Evolutionary conservation across 1,140 invertebrate genomes (phyloP), one percentile per base, ranked within the genome.

Genomic region (Chironomus tepperi): DNA sequence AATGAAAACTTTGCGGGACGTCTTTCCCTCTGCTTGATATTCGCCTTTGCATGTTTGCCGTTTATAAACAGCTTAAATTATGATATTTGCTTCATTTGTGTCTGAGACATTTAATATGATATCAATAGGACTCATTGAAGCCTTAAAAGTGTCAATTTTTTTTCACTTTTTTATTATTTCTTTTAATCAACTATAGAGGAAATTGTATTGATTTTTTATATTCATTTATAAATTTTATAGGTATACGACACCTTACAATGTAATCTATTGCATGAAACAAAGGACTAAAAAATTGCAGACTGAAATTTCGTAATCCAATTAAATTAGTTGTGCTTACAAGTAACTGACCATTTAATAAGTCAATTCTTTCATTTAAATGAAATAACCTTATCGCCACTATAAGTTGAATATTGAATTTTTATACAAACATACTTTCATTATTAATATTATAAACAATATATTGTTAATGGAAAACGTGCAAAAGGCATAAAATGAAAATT

Each of bases 391-490:
- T 57, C 47, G 47, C 15, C 47, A 57, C 12, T n/a, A 34, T 34
- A 34, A 34, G 24, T 34, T 34, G 24, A 5, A 34, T 34, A 34
- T 34, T 34, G 24, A 34, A 34, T 34, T 34, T 34, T 34, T 34
- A 34, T 34, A 34, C 24, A 34, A 34, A 34, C 5, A 34, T 34
- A 34, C 24, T 34, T 34, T 34, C 24, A 34, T 34, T 34, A 34
- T 34, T 34, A 34, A 34, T 34, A 34, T 34, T 34, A 34, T 34
- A 34, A 34, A n/a, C n/a, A 15, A 12, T 12, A 57, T 12, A 57
- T 15, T 57, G 47, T 57, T 57, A 57, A 57, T 57, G 47, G 47
- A 57, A 70, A 70, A 70, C 65, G 65, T 70, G 65, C 65, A 70
- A 70, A 70, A 6, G 65, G 16, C 65, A 70, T 70, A 70, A 70